Evolutionary conservation across 2,797 vertebrate genomes (phyloP).

Genomic region (Sebastiscus albofasciatus): DNA sequence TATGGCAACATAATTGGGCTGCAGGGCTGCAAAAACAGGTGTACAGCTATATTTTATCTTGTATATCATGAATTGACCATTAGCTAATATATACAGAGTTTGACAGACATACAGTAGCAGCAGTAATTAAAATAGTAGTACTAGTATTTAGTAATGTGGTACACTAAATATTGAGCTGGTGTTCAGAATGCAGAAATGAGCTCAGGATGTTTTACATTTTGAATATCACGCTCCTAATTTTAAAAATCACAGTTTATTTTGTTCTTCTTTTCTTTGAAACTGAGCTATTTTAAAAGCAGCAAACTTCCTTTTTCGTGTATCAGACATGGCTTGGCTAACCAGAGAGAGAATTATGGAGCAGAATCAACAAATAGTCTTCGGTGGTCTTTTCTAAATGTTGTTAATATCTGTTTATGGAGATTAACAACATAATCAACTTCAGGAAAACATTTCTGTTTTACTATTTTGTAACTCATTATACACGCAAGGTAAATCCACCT

Average conservation of each 20-base stretch:
- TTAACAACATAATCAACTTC: background rate
- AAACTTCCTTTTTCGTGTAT: background rate
- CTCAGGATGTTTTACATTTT: too few species aligned
- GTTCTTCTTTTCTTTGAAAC: background rate
- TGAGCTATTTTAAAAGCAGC: background rate
- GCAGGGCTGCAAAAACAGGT: too few species aligned
- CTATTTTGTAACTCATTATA: background rate
- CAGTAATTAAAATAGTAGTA: too few species aligned
- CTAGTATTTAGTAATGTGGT: background rate
- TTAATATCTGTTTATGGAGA: too few species aligned
- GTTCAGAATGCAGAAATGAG: background rate
- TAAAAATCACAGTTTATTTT: background rate
- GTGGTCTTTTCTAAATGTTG: too few species aligned
- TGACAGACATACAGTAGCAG: too few species aligned
- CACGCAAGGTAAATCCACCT: slow-evolving; percentile 42
- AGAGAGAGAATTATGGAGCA: background rate
- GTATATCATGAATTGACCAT: background rate
- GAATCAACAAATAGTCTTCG: background rate
- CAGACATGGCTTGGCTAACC: background rate
- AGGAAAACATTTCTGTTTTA: background rate
- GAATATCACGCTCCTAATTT: background rate
- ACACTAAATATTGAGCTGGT: background rate
- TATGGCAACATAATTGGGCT: too few species aligned
- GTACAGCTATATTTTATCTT: background rate
- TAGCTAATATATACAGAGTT: too few species aligned